Evolutionary conservation across 2,113 vertebrate species (phyloP).

Genomic region (Spheniscus mendiculus): DNA sequence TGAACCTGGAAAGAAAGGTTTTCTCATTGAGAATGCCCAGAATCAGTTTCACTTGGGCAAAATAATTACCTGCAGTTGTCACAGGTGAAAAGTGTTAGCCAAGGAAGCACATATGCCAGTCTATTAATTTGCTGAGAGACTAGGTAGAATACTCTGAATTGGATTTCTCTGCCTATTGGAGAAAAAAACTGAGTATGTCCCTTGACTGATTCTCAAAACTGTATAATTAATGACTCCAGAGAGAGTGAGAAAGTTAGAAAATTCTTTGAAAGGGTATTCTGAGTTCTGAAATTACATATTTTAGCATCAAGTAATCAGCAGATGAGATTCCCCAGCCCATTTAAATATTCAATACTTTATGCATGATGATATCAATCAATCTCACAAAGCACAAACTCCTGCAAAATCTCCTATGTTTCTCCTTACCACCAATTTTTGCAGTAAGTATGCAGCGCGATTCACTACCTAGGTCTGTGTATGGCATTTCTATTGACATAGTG

Average conservation of each 20-base stretch:
- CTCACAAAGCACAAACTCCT: not conserved
- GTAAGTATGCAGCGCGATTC: not conserved
- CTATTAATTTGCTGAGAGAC: conserved; percentile 50
- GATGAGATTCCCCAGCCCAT: conserved; percentile 42
- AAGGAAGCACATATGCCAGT: conserved; percentile 29
- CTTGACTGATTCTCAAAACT: conserved; percentile 24
- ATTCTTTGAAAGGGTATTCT: conserved; percentile 62
- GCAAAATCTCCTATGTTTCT: conserved; percentile 10
- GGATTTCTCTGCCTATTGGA: conserved; percentile 30
- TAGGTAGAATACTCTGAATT: conserved; percentile 37
- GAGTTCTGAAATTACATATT: conserved; percentile 55
- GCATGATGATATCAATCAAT: conserved; percentile 15
- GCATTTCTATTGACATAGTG: conserved; percentile 9
- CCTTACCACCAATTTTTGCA: conserved; percentile 5
- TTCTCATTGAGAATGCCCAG: conserved; percentile 62
- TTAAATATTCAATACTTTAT: conserved; percentile 56
- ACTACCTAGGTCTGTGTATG: not conserved
- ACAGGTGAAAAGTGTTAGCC: conserved; percentile 65
- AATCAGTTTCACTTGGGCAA: conserved; percentile 68
- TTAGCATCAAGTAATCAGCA: conserved; percentile 52
- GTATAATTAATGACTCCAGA: conserved; percentile 73
- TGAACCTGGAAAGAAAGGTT: conserved; percentile 37
- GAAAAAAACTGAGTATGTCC: not conserved
- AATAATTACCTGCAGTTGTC: conserved; percentile 63
- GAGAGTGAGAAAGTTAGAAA: conserved; percentile 53